Evolutionary conservation across 2,113 vertebrate genomes (phyloP), one percentile per base, ranked within the genome.

Genomic region (Perccottus glenii): DNA sequence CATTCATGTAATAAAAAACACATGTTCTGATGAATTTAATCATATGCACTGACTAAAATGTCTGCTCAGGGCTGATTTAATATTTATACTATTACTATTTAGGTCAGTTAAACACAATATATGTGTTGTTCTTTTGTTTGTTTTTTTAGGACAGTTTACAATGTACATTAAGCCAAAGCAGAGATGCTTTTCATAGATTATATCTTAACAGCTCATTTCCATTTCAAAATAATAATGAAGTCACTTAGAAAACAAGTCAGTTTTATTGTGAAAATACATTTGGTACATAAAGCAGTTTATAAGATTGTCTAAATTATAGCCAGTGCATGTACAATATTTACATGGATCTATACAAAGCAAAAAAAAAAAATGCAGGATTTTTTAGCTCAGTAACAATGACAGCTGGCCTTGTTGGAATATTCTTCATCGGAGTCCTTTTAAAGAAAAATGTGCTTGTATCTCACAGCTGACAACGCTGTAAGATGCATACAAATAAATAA

Each of bases 241-340:
- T 69, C 43, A 79, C 63, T 73, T 74, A 64, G 43, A 75, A 73
- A 64, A 61, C 43, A 48, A 4, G 47, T 85, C 73, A 69, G 49
- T 88, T 91, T 91, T 91, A 91, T 89, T 91, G 85, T 81, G 88
- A 91, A 91, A 89, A 91, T 91, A 91, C 81, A 86, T 86, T 87
- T 81, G 84, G 64, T 89, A 89, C 73, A 88, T 55, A 85, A 86
- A 83, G 82, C 73, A 67, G 64, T 81, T 85, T 71, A 82, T 70
- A 86, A 63, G 63, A 75, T 73, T 79, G 67, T 64, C 72, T 78
- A 85, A 71, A 80, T 63, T 16, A 85, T 46, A 85, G 86, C 82
- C 85, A 91, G 83, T 87, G 80, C 85, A 86, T 87, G 78, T 86
- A 87, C 73, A 83, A 58, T 81, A 87, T 75, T 70, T 80, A 86